phyloP scores from a whole-genome alignment of 2,888 invertebrate species.

The Lasius fuliginosus region DNA sequence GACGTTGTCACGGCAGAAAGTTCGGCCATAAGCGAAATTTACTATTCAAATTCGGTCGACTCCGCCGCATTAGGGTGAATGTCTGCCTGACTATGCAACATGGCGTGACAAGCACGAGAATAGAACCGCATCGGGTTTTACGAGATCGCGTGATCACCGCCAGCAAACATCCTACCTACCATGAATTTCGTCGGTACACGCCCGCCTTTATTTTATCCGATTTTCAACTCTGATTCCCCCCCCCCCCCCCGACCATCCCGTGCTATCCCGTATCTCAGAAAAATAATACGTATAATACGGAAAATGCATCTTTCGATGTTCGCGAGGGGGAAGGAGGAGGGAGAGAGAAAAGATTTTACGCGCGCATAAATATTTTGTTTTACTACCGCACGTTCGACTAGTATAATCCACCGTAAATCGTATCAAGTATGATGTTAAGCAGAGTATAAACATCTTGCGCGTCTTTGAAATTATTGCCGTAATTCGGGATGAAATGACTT shows the following conservation, averaged over 20 bases:
- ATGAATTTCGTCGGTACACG: constrained; percentile 78
- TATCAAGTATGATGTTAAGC: constrained; percentile 33
- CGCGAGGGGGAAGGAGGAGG: not conserved
- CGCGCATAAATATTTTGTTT: constrained; percentile 54
- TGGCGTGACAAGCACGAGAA: constrained; percentile 84
- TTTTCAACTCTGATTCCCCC: constrained; percentile 66
- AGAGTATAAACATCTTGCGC: constrained; percentile 13
- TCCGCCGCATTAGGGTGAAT: constrained; percentile 80
- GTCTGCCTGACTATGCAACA: constrained; percentile 83
- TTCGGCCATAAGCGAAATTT: constrained; percentile 74
- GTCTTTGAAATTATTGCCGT: constrained; percentile 14
- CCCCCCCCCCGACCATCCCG: constrained; percentile 45
- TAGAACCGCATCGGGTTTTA: constrained; percentile 82
- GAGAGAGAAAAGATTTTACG: constrained; percentile 17
- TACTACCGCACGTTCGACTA: constrained; percentile 30
- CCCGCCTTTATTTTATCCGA: constrained; percentile 69
- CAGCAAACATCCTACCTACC: constrained; percentile 79
- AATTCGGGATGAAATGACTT: constrained; percentile 18
- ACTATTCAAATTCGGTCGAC: constrained; percentile 73
- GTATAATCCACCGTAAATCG: constrained; percentile 43
- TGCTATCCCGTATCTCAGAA: constrained; percentile 37
- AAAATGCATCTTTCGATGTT: constrained; percentile 42
- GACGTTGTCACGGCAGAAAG: constrained; percentile 49
- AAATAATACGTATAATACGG: not conserved
- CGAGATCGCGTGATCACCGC: constrained; percentile 82